phyloP scores from a whole-genome alignment of 2,888 invertebrate species.

The Drosophila niveifrons region DNA sequence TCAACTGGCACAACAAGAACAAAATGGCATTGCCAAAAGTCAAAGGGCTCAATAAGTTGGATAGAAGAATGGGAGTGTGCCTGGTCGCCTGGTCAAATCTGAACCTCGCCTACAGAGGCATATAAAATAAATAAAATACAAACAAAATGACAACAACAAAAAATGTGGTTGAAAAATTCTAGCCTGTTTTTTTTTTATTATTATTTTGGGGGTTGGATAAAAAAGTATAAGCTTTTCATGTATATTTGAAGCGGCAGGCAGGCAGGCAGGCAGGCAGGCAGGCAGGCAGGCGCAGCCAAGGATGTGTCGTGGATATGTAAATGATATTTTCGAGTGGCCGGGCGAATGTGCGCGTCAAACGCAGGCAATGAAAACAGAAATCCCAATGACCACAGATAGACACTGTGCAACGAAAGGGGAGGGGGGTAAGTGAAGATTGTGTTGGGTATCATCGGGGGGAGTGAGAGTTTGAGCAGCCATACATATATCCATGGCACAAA shows the following conservation, averaged over 20 bases:
- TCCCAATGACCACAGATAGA: constrained; percentile 38
- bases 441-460: background rate
- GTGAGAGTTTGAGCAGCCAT: background rate
- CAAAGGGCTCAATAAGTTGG: constrained; percentile 51
- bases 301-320: constrained; percentile 71
- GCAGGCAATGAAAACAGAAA: constrained; percentile 60
- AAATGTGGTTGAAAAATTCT: constrained; percentile 30
- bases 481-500: constrained; percentile 10
- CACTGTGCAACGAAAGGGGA: background rate
- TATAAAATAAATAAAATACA: constrained; percentile 38
- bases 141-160: constrained; percentile 7
- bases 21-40: constrained; percentile 53
- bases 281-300: constrained; percentile 38
- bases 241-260: constrained; percentile 45
- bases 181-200: background rate
- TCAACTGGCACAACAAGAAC: constrained; percentile 23
- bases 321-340: constrained; percentile 77
- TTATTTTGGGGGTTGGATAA: constrained; percentile 31
- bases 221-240: constrained; percentile 68
- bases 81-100: constrained; percentile 32
- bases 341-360: constrained; percentile 61
- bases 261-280: no score
- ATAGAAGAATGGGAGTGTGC: background rate
- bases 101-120: constrained; percentile 30
- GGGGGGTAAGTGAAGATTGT: background rate